Evolutionary conservation across 1,140 invertebrate species (phyloP), one percentile per base, ranked within the genome.

Genomic region (Aphelinus atriplicis): DNA sequence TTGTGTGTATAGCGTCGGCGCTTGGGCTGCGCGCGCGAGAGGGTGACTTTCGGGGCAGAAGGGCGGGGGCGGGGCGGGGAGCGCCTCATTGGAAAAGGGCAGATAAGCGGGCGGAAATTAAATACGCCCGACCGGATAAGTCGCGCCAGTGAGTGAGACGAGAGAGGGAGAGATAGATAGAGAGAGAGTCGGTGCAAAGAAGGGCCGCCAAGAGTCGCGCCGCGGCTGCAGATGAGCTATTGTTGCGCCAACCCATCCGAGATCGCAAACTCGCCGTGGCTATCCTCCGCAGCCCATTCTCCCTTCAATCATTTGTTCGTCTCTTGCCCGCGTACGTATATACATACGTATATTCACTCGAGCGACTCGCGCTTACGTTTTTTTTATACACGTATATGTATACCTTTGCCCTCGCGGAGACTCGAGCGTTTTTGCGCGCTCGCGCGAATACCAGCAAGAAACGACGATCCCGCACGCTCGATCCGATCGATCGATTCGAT

Each of bases 51-150:
- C 58, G 81, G 57, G 82, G 67, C 3, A 45, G 26, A 4, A 67
- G 50, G 46, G 2, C 45, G n/a, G 10, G 83, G 84, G 83, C 82
- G 84, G 84, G 85, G 78, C 83, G 83, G 84, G 83, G 83, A 84
- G 84, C 85, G 78, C 84, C 84, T 86, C 85, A 86, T 88, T 87
- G 86, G 84, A 86, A 87, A 88, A 86, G 82, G 84, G 85, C 85
- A 88, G 86, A 87, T 87, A 87, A 87, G 85, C 77, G 77, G 76
- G 84, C 87, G 87, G 87, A 88, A 88, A 88, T 88, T 88, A 88
- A 88, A 88, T 88, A 88, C 87, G 86, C 86, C 86, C 82, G 83
- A 83, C 26, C 63, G 85, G 86, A 88, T 88, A 88, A 88, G 86
- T 88, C 83, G 84, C 83, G 83, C 78, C 79, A 80, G 78, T 79